Percentiles rank a stretch among this genome's conserved stretches.
These are phyloP conservation scores for Fulica atra DNA, from an alignment of 2,113 vertebrate genomes.

Conservation along the genomic window DNA sequence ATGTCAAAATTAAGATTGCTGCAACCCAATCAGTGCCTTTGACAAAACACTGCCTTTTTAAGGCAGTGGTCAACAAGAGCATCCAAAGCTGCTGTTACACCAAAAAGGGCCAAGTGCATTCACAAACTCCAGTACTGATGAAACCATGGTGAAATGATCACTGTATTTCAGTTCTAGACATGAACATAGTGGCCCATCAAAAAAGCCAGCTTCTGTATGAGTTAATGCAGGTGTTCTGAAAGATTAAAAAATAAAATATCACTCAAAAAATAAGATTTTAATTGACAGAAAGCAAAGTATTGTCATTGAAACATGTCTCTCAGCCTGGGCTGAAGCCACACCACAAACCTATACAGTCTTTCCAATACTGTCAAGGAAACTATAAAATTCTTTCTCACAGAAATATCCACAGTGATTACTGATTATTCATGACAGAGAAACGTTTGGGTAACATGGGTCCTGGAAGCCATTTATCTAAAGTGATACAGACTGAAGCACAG, in stretches of 20 bases:
- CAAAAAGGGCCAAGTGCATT: neutral
- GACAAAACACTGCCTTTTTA: neutral
- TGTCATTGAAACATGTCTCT: neutral
- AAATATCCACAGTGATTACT: neutral
- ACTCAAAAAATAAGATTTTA: neutral
- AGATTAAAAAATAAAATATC: neutral
- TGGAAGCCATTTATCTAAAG: neutral
- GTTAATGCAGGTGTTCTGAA: neutral
- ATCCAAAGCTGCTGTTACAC: neutral
- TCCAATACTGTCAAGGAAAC: neutral
- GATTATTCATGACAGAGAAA: neutral
- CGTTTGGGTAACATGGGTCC: neutral
- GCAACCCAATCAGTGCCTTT: neutral
- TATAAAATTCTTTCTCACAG: neutral
- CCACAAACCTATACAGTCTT: neutral
- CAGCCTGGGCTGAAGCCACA: neutral
- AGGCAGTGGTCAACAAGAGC: neutral
- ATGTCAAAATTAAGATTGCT: neutral
- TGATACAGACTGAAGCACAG: neutral
- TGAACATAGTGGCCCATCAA: fast-evolving
- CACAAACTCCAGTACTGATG: neutral
- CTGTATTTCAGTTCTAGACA: neutral
- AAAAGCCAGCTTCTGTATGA: neutral
- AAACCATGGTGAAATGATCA: neutral
- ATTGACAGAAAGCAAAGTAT: neutral